These are phyloP conservation scores for Ladona fulva DNA, from an alignment of 1,140 invertebrate species.

Conservation along the genomic window DNA sequence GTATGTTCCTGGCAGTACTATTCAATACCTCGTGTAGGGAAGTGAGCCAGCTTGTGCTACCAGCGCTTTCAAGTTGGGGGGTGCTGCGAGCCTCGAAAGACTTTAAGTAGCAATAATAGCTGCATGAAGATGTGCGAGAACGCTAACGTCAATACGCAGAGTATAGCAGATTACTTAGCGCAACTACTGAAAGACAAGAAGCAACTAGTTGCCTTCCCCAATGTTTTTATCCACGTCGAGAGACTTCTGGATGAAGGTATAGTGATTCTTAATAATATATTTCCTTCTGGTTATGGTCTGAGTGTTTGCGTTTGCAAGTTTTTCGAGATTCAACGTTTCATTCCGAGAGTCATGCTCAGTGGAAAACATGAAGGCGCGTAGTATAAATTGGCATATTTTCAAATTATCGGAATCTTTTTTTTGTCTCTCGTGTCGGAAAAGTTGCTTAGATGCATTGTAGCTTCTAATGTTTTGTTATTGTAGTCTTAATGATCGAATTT, in stretches of 20 bases:
- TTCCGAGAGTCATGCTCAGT: no score
- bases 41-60: neutral
- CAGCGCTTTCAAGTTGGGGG: neutral
- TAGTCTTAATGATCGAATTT: no score
- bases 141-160: conserved; percentile 72
- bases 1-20: neutral
- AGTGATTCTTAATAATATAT: conserved; percentile 31
- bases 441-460: no score
- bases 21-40: neutral
- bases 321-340: no score
- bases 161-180: conserved; percentile 98
- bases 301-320: neutral
- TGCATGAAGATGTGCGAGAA: conserved; percentile 9
- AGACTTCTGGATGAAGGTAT: conserved; percentile 98
- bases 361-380: no score
- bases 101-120: neutral
- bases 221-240: conserved; percentile 98
- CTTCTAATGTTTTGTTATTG: no score
- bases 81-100: neutral
- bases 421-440: no score
- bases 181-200: conserved; percentile 99
- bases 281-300: conserved; percentile 6
- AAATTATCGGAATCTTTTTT: no score
- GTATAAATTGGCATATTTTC: no score
- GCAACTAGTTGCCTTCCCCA: conserved; percentile 97